Evolutionary conservation across 64 coral and sea anemone genomes (phyloP), one percentile per base, ranked within the genome.

Genomic region (Montipora sp.): DNA sequence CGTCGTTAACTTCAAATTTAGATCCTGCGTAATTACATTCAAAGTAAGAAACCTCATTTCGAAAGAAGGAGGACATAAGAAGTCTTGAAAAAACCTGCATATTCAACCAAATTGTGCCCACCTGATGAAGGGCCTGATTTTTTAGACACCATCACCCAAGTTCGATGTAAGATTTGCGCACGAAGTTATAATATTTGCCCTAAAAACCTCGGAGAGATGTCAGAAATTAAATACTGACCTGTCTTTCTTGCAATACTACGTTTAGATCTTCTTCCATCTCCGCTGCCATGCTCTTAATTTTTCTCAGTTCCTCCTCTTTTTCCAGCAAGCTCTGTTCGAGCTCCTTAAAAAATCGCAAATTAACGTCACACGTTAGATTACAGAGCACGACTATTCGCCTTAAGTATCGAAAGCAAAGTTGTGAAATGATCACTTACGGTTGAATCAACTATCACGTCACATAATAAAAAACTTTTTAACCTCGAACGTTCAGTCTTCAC

Each of bases 241-340:
- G 82, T 50, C 71, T 85, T 50, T 85, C 82, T 85, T 85, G 63
- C 5, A 85, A 14, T 21, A 45, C 82, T 7, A 45, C 49, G 9
- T 85, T 67, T 13, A 85, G 65, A 12, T 85, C 82, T 7, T 85
- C 36, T 85, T 85, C 82, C 82, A 85, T 71, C 61, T 85, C 82
- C 1, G 61, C 65, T 49, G 82, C 18, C 19, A 48, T 71, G 47
- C 44, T 85, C 5, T 85, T 61, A 50, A 47, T 72, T 48, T 50
- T 48, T 85, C 82, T 85, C 65, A 72, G 21, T 19, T 72, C 82
- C 18, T 85, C 82, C 11, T 85, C 82, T 14, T 85, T 85, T 50
- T 85, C 16, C 36, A 85, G 48, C 65, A 85, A 85, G 19, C 82
- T 71, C 82, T 72, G 82, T 22, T 85, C 82, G 19, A 85, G 46